A percentile compares a stretch with the other conserved stretches of the same genome.
phyloP scores from a whole-genome alignment of 37 sponge, comb jelly and placozoan species.

The Geodia barretti region DNA sequence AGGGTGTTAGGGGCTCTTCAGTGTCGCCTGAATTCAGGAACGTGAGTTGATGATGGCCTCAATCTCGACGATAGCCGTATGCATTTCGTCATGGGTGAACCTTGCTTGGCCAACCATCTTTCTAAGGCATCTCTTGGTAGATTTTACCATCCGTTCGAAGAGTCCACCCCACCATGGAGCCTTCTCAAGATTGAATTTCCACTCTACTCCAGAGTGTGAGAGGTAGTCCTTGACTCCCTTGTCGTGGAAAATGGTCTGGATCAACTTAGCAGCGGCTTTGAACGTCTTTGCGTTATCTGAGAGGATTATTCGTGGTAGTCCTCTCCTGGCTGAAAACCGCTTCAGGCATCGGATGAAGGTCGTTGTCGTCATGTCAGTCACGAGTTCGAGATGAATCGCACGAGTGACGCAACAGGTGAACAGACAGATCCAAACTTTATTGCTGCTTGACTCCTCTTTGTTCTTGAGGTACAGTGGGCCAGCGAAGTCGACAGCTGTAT shows the following conservation, averaged over 20 bases:
- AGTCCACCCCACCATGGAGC: constrained; percentile 67
- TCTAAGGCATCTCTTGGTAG: constrained; percentile 38
- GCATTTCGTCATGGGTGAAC: constrained; percentile 50
- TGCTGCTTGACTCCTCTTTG: background rate
- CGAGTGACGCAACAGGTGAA: constrained; percentile 50
- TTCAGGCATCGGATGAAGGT: constrained; percentile 44
- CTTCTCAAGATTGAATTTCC: constrained; percentile 54
- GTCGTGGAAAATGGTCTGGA: constrained; percentile 10
- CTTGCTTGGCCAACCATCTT: constrained; percentile 47
- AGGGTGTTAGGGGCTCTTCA: constrained; percentile 47
- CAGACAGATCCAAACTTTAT: constrained; percentile 47
- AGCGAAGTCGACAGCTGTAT: constrained; percentile 20
- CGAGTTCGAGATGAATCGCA: constrained; percentile 37
- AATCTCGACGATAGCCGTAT: constrained; percentile 34
- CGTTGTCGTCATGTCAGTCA: no score
- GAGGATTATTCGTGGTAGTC: constrained; percentile 38
- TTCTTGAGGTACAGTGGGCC: constrained; percentile 11
- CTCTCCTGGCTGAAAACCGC: constrained; percentile 57
- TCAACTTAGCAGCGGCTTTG: constrained; percentile 35
- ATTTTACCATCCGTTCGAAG: constrained; percentile 40
- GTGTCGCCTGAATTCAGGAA: constrained; percentile 23
- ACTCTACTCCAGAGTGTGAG: constrained; percentile 17
- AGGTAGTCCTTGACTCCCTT: constrained; percentile 17
- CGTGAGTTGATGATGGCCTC: constrained; percentile 39
- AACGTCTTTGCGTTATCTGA: constrained; percentile 58